Base-by-base conservation (phyloP, 2,113 vertebrate species). In the Salminus brasiliensis region DNA sequence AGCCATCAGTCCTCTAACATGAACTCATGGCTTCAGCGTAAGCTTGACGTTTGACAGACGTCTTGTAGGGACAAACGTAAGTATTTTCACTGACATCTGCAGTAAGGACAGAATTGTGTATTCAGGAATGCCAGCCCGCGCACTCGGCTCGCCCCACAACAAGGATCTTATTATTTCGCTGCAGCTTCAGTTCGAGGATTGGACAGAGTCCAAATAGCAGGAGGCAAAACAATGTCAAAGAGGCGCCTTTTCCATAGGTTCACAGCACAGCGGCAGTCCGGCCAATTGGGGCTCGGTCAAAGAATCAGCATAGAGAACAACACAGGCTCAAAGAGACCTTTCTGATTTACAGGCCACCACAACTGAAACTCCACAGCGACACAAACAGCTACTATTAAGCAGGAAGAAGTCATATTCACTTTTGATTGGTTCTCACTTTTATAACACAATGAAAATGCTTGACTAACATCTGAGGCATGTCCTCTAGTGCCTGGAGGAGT, bases 91-190 rank as follows among this genome's bases (percentile, higher is more conserved):
- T 81, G 75, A 81, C 82, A 86, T 81, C 70, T 78, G 25, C 66
- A 85, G 81, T 66, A 76, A 76, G 74, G 71, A 81, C 81, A 60
- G 81, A 88, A 88, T 87, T 85, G 73, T 68, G 76, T 78, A 84
- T 88, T 88, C 84, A 85, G 86, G 90, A 90, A 86, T 83, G 79
- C 76, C 82, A 88, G 84, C 67, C 84, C 59, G 57, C 76, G 82
- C 79, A 84, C 63, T 80, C 81, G 73, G 47, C 76, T 71, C 81
- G 81, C 68, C 27, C 27, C 79, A 85, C 75, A 82, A 89, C 74
- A 90, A 89, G 67, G 79, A 78, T 68, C 83, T 83, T 76, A 85
- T 88, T 90, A 88, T 85, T 82, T 59, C 79, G 70, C 76, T 81
- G 72, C 43, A 55, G 67, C 57, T 83, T 55, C 76, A 78, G 87